Evolutionary conservation across 2,888 invertebrate genomes (phyloP).

Genomic region (Drosophila limbata): DNA sequence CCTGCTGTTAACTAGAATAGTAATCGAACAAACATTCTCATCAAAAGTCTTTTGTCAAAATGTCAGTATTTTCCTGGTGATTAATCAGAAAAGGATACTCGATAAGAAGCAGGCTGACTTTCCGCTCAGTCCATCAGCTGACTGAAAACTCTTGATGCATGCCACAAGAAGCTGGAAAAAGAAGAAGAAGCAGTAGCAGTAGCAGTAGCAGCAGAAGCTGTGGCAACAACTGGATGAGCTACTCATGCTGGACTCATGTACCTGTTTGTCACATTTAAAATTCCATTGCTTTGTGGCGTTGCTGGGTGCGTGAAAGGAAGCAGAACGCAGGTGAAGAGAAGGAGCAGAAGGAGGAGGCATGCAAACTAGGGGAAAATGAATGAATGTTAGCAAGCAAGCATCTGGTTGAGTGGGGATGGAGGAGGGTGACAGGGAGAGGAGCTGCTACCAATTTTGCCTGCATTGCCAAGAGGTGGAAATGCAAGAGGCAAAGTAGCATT

Average conservation of each 20-base stretch:
- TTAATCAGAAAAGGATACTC: conserved; percentile 13
- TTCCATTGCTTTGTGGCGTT: conserved; percentile 64
- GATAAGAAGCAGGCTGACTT: conserved; percentile 9
- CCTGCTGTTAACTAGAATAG: not conserved
- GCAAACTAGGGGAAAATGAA: conserved; percentile 15
- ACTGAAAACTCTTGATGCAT: conserved; percentile 18
- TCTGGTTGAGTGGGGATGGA: not conserved
- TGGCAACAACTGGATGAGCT: conserved; percentile 11
- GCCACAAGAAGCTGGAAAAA: not conserved
- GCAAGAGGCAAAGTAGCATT: conserved; percentile 32
- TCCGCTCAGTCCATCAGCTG: not conserved
- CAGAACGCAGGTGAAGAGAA: conserved; percentile 3
- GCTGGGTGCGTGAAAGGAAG: conserved; percentile 45
- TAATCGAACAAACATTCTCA: not conserved
- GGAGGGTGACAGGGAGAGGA: not conserved
- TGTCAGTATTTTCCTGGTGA: conserved; percentile 3
- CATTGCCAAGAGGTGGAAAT: conserved; percentile 34
- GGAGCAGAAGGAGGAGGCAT: conserved; percentile 33
- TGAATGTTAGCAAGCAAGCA: conserved; percentile 8
- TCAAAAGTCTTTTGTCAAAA: conserved; percentile 5
- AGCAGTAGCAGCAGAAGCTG: not conserved
- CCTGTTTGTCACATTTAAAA: conserved; percentile 72
- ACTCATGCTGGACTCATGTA: conserved; percentile 40
- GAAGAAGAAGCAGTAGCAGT: not conserved
- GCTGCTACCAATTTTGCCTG: conserved; percentile 53